Conservation (phyloP, 2,113 vertebrate species). For the Rissa tridactyla region DNA sequence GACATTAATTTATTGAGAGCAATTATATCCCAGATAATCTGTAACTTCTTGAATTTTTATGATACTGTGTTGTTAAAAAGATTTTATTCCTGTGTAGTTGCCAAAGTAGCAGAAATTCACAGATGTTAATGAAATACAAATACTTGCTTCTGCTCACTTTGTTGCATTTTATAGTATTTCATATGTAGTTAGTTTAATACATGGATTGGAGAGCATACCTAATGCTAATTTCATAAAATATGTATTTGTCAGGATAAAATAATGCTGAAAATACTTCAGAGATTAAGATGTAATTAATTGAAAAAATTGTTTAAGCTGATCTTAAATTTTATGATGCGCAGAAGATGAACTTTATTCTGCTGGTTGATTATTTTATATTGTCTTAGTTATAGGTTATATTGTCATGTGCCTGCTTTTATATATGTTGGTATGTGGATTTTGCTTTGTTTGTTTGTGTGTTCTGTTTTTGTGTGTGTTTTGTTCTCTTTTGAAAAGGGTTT, state of each 20-base stretch:
- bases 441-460: not conserved
- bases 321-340: not conserved
- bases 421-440: not conserved
- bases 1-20: not conserved
- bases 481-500: not conserved
- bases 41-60: not conserved
- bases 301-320: not conserved
- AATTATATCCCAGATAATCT: not conserved
- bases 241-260: not conserved
- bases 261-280: not conserved
- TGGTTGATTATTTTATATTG: not conserved
- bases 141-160: not conserved
- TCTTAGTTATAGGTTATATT: not conserved
- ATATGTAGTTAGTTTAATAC: not conserved
- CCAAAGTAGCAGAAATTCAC: not conserved
- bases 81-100: not conserved
- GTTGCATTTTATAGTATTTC: not conserved
- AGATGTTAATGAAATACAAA: not conserved
- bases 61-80: not conserved
- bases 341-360: not conserved
- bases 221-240: not conserved
- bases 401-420: not conserved
- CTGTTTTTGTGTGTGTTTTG: not conserved
- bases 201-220: not conserved
- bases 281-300: not conserved